Base-by-base conservation (phyloP, 2,888 invertebrate species). In the Dynastes tityus region DNA sequence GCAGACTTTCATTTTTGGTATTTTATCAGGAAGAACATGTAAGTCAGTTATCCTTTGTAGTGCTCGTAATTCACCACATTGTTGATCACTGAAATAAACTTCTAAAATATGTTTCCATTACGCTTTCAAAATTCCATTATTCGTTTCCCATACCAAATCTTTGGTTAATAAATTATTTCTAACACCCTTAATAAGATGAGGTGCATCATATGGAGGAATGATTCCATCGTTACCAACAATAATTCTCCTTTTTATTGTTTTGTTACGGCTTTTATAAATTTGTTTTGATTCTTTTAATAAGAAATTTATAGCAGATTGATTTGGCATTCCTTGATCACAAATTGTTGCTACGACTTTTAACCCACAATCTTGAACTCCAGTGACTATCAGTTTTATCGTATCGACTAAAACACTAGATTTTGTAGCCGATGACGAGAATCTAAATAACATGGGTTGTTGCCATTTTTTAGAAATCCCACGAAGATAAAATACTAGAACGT, bases 1-100 rank as follows among this genome's bases (percentile, higher is more conserved):
- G 11, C n/a, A 32, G 13, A 67, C 67, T 8, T 67, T 67, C 67
- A 67, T 67, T 45, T 67, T 67, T 32, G 9, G 22, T 16, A 67
- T 29, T 67, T 32, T 67, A n/a, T 11, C 6, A 2, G 37, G 40
- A 11, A 67, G 11, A 32, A 67, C 2, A 67, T 67, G 67, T 11
- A 13, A 4, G 16, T 67, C 67, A 6, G 67, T 67, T 32, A 67
- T 11, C 9, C 22, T 22, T n/a, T 27, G 29, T 27, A 67, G 9
- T 13, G 11, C 13, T 32, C 37, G 22, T 11, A 67, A 32, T 27
- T 67, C 29, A 4, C 37, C 16, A n/a, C 11, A n/a, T 16, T 8
- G n/a, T 13, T 55, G 4, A 55, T 55, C 55, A 11, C 8, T n/a
- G 4, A 13, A 4, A n/a, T 55, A 55, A 1, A 1, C n/a, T n/a